Evolutionary conservation across 2,888 invertebrate species (phyloP).

Genomic region (Julus scandinavius): DNA sequence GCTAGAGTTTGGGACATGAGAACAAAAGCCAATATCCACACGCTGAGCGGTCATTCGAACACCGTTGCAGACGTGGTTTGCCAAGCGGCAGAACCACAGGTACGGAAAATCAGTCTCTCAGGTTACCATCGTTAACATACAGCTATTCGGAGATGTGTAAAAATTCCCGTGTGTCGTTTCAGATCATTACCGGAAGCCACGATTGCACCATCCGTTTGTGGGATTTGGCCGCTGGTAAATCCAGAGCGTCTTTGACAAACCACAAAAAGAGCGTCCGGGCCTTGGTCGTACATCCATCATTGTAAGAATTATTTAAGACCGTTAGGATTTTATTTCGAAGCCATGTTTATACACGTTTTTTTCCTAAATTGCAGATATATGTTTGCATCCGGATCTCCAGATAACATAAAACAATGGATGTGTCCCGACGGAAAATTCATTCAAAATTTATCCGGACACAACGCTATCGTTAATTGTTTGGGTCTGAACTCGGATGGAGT

Average conservation of each 20-base stretch:
- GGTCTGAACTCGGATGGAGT: conserved; percentile 96
- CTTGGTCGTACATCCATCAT: conserved; percentile 70
- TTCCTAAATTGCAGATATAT: conserved; percentile 73
- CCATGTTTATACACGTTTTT: not conserved
- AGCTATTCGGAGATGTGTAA: not conserved
- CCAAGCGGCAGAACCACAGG: conserved; percentile 93
- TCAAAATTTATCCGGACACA: conserved; percentile 96
- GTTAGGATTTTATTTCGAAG: not conserved
- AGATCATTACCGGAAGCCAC: conserved; percentile 70
- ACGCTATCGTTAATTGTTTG: conserved; percentile 96
- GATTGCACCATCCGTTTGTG: conserved; percentile 97
- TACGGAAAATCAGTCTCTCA: conserved; percentile 61
- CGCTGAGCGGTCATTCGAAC: conserved; percentile 94
- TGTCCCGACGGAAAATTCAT: conserved; percentile 98
- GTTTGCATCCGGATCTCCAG: conserved; percentile 98
- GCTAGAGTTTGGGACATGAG: conserved; percentile 97
- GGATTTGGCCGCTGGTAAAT: conserved; percentile 97
- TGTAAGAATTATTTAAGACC: conserved; percentile 67
- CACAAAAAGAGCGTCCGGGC: conserved; percentile 89
- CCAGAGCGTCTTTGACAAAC: conserved; percentile 93
- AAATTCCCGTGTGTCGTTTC: not conserved
- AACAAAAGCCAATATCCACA: conserved; percentile 98
- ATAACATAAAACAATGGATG: conserved; percentile 99
- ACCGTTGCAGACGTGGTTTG: conserved; percentile 95
- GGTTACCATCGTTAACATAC: not conserved